Conservation (phyloP, 2,888 invertebrate genomes). For the Amphipyra berbera region DNA sequence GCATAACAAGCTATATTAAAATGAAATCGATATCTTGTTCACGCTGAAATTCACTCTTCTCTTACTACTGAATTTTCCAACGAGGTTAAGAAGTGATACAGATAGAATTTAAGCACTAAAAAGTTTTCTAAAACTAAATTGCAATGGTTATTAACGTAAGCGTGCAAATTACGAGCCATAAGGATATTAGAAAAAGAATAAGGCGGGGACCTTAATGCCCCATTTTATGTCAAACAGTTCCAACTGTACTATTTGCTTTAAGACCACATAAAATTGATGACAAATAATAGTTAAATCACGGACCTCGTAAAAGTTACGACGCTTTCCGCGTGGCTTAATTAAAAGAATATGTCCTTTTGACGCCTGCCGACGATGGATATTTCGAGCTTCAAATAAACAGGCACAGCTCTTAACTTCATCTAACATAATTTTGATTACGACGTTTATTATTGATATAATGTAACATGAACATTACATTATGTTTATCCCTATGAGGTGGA, state of each 20-base stretch:
- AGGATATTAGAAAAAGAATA: conserved; percentile 39
- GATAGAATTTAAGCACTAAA: too few relatives aligned
- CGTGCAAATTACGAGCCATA: conserved; percentile 33
- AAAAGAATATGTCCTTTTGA: conserved; percentile 86
- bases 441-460: conserved; percentile 19
- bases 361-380: conserved; percentile 65
- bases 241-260: conserved; percentile 81
- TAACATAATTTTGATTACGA: conserved; percentile 38
- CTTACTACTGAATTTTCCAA: too few relatives aligned
- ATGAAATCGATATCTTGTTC: too few relatives aligned
- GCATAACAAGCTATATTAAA: too few relatives aligned
- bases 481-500: background rate
- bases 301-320: conserved; percentile 87
- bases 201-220: conserved; percentile 55
- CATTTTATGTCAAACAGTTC: conserved; percentile 71
- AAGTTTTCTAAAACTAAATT: too few relatives aligned
- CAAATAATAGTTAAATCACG: conserved; percentile 90
- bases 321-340: conserved; percentile 87
- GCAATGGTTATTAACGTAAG: background rate
- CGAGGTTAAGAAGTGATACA: too few relatives aligned
- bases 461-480: conserved; percentile 5
- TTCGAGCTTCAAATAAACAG: conserved; percentile 54
- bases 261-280: conserved; percentile 88
- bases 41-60: too few relatives aligned
- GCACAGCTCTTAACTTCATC: conserved; percentile 41